Percentiles rank a stretch among this genome's conserved stretches.
Conservation (phyloP, 1,140 invertebrate species). For the Drosophila kurseongensis region DNA sequence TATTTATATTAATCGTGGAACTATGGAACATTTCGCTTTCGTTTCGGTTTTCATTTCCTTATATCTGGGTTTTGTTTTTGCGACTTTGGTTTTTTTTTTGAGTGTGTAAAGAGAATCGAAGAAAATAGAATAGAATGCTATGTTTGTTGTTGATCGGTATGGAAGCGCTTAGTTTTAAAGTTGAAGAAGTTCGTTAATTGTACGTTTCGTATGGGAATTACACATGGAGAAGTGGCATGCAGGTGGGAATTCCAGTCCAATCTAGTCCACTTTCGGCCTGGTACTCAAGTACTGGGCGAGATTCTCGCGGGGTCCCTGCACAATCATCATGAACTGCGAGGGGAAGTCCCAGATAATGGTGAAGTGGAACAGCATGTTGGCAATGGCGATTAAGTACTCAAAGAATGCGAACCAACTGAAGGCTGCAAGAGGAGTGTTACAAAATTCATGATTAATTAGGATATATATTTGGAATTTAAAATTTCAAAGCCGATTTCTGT, state of each 20-base stretch:
- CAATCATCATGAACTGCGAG: slow-evolving; percentile 91
- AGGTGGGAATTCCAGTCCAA: background rate
- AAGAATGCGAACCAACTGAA: slow-evolving; percentile 97
- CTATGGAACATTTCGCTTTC: slow-evolving; percentile 47
- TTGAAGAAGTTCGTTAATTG: slow-evolving; percentile 68
- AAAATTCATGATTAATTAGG: background rate
- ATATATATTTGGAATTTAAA: no score
- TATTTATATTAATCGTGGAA: slow-evolving; percentile 37
- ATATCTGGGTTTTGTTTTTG: background rate
- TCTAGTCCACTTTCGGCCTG: slow-evolving; percentile 65
- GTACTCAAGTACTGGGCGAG: slow-evolving; percentile 56
- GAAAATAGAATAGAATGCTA: slow-evolving; percentile 13
- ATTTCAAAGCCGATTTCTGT: no score
- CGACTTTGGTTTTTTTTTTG: background rate
- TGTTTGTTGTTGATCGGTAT: slow-evolving; percentile 35
- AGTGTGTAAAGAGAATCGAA: slow-evolving; percentile 16
- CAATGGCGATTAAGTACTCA: slow-evolving; percentile 95
- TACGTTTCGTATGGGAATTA: slow-evolving; percentile 57
- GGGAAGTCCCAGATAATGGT: slow-evolving; percentile 94
- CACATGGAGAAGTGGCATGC: slow-evolving; percentile 9
- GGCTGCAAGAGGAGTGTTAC: slow-evolving; percentile 87
- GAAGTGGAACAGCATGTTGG: slow-evolving; percentile 96
- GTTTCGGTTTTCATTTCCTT: slow-evolving; percentile 16
- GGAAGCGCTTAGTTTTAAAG: slow-evolving; percentile 69
- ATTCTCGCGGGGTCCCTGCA: slow-evolving; percentile 85